Evolutionary conservation across 2,113 vertebrate species (phyloP).

Genomic region (Xerus inauris): DNA sequence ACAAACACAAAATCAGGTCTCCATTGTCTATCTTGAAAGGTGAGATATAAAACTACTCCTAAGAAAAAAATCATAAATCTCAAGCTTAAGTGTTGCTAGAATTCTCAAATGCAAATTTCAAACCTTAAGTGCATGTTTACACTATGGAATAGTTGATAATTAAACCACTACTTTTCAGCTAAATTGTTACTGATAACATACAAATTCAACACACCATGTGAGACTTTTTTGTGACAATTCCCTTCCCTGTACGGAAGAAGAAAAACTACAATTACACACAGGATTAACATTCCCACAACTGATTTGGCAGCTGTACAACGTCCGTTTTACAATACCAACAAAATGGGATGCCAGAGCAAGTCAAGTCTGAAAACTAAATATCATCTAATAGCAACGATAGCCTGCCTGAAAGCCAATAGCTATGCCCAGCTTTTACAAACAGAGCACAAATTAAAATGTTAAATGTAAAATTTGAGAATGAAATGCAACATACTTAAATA

Average conservation of each 20-base stretch:
- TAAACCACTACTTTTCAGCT: slow-evolving; percentile 20
- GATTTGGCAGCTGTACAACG: background rate
- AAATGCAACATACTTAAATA: background rate
- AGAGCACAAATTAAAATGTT: background rate
- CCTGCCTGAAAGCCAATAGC: background rate
- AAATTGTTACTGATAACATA: background rate
- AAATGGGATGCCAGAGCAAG: background rate
- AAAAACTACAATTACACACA: background rate
- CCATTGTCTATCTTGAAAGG: background rate
- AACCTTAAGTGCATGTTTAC: background rate
- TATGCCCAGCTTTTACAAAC: background rate
- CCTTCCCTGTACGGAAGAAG: background rate
- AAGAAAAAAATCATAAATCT: background rate
- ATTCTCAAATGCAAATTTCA: slow-evolving; percentile 26
- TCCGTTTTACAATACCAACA: background rate
- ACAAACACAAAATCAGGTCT: background rate
- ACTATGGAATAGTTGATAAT: background rate
- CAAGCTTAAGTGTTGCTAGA: background rate
- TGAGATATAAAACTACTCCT: background rate
- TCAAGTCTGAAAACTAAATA: slow-evolving; percentile 31
- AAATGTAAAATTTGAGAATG: background rate
- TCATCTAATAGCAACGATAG: background rate
- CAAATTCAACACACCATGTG: background rate
- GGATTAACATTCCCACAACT: background rate
- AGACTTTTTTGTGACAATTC: background rate